Evolutionary conservation across 2,797 vertebrate genomes (phyloP), one percentile per base, ranked within the genome.

Genomic region (Triplophysa bombifrons): DNA sequence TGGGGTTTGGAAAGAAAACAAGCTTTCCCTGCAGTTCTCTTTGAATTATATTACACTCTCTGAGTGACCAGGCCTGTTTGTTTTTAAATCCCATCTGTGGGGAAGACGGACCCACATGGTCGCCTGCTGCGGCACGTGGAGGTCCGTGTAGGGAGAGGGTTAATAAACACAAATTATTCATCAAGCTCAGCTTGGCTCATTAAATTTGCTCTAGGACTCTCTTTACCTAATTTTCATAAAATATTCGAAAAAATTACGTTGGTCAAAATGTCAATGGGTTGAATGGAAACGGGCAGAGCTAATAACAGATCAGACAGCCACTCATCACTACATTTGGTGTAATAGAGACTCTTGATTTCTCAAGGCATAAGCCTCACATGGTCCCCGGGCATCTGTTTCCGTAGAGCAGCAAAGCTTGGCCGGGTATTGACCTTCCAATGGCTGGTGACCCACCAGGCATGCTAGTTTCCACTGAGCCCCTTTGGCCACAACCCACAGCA

Each of bases 81-180:
- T 80, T 83, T 85, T 85, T 65, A 66, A 75, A 74, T 70, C 75
- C 66, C 83, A 80, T 82, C 71, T 83, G 83, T 80, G 80, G 77
- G 82, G 46, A 80, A 84, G 74, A 56, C 71, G 63, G 64, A 74
- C 67, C 70, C 80, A 81, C 78, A 83, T 78, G 76, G 72, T 75
- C 34, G 8, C n/a, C 65, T 27, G 30, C 53, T 58, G 25, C 55
- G 58, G 61, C 38, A 70, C 22, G 61, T 34, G 72, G 61, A 51
- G 65, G 63, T 55, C 38, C n/a, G 27, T 50, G 46, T 25, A 46
- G 1, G 4, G 58, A 61, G 56, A 67, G 16, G 38, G 46, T 70
- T 63, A 71, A 69, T 41, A n/a, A 53, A 13, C 44, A 61, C 19
- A 56, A 70, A 50, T 70, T 1, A 14, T 70, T 78, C 17, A 48